A percentile compares a stretch with the other conserved stretches of the same genome.
Conservation (phyloP, 1,140 invertebrate genomes). For the Drosophila prosaltans region DNA sequence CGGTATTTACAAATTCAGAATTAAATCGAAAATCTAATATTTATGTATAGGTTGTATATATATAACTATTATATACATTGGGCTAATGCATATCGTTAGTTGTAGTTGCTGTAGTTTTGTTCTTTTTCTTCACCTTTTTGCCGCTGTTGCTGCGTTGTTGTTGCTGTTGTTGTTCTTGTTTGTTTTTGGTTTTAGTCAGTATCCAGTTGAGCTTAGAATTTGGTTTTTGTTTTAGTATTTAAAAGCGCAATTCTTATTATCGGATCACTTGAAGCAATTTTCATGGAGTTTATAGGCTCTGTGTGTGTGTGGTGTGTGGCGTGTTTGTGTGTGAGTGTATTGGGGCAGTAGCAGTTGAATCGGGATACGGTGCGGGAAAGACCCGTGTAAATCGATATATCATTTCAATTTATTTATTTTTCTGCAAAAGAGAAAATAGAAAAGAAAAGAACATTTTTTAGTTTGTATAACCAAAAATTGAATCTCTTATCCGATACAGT, state of each 20-base stretch:
- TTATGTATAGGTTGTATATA: constrained; percentile 25
- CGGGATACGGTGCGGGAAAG: constrained; percentile 27
- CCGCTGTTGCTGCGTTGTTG: constrained; percentile 24
- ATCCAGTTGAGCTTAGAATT: constrained; percentile 58
- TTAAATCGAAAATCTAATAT: constrained; percentile 64
- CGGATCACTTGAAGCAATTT: constrained; percentile 80
- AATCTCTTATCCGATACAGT: too few relatives aligned
- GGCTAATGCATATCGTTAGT: constrained; percentile 53
- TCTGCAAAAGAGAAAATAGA: constrained; percentile 47
- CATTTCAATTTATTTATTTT: constrained; percentile 62
- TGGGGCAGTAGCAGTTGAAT: constrained; percentile 40
- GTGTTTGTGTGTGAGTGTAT: constrained; percentile 13
- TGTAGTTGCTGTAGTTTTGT: not conserved
- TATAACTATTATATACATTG: constrained; percentile 57
- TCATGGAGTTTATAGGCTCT: constrained; percentile 32
- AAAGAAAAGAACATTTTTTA: not conserved
- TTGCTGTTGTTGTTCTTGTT: constrained; percentile 12
- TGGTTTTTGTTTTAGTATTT: constrained; percentile 12
- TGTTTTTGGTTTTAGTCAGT: constrained; percentile 42
- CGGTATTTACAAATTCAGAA: constrained; percentile 61
- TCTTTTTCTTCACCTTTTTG: constrained; percentile 17
- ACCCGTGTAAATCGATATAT: constrained; percentile 56
- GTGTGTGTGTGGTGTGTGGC: constrained; percentile 24
- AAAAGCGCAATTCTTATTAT: constrained; percentile 74
- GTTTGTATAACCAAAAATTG: too few relatives aligned